Evolutionary conservation across 2,888 invertebrate genomes (phyloP).

Genomic region (Melanchra persicariae): DNA sequence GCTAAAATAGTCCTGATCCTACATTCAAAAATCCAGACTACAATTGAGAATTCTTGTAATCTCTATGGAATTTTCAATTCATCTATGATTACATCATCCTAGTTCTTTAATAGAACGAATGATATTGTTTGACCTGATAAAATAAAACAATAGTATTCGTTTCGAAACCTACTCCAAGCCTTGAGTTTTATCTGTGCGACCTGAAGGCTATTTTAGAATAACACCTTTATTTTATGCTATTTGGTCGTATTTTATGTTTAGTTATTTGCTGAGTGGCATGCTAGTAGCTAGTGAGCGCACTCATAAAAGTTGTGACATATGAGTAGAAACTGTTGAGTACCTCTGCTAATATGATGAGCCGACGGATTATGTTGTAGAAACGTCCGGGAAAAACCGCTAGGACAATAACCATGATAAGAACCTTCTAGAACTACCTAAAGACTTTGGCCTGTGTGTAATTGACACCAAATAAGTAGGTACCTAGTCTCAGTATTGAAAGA

Average conservation of each 20-base stretch:
- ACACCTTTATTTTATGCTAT: slow-evolving; percentile 24
- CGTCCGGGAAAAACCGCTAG: slow-evolving; percentile 5
- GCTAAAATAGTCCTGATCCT: background rate
- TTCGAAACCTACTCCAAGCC: slow-evolving; percentile 32
- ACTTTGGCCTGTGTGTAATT: background rate
- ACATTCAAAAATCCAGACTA: background rate
- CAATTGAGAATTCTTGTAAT: background rate
- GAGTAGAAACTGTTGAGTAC: slow-evolving; percentile 5
- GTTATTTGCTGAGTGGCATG: slow-evolving; percentile 11
- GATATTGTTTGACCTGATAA: slow-evolving; percentile 7
- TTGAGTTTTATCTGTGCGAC: slow-evolving; percentile 40
- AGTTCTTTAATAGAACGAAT: no score
- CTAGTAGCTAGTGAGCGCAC: slow-evolving; percentile 2
- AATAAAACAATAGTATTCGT: slow-evolving; percentile 22
- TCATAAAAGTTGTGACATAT: slow-evolving; percentile 10
- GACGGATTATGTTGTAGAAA: background rate
- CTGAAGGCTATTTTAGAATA: slow-evolving; percentile 27
- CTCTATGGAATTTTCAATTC: background rate
- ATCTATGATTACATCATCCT: no score
- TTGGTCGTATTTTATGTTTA: slow-evolving; percentile 19
- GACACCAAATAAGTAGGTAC: no score
- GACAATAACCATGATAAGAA: slow-evolving; percentile 11
- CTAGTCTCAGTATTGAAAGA: no score
- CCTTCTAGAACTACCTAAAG: background rate
- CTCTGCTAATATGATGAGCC: background rate